Conservation (phyloP, 2,113 vertebrate species). For the Pseudorhombus dupliciocellatus region DNA sequence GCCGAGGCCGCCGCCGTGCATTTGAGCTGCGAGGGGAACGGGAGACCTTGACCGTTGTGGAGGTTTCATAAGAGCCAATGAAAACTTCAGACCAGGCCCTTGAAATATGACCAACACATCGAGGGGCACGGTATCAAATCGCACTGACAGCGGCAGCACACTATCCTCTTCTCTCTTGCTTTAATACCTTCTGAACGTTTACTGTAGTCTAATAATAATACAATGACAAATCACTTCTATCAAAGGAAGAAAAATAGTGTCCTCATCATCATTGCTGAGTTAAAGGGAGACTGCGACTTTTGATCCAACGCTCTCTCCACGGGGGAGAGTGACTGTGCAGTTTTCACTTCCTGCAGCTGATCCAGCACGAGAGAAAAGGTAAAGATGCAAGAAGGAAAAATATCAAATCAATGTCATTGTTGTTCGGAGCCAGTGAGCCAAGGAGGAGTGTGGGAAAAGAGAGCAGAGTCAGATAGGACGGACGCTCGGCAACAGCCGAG, state of each 20-base stretch:
- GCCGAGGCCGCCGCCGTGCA: conserved; percentile 12
- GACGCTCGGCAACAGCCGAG: conserved; percentile 47
- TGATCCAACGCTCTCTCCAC: too few relatives aligned
- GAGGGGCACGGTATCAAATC: conserved; percentile 4
- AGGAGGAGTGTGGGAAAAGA: conserved; percentile 35
- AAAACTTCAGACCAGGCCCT: conserved; percentile 21
- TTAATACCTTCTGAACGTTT: too few relatives aligned
- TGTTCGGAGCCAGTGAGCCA: conserved; percentile 20
- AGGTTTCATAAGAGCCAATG: conserved; percentile 27
- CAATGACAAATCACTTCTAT: neutral
- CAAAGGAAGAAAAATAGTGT: neutral
- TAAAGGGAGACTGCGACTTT: conserved; percentile 15
- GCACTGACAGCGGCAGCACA: conserved; percentile 11
- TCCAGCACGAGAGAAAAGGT: neutral
- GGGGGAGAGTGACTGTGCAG: conserved; percentile 4
- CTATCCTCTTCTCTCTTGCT: conserved; percentile 2
- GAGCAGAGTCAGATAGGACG: conserved; percentile 28
- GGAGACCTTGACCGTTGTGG: conserved; percentile 40
- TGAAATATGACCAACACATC: conserved; percentile 24
- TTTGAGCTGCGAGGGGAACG: conserved; percentile 20
- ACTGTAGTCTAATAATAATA: conserved; percentile 1
- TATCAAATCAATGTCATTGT: neutral
- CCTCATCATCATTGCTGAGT: neutral
- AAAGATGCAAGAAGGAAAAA: conserved; percentile 1
- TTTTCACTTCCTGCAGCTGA: neutral